phyloP scores from a whole-genome alignment of 2,113 vertebrate species.

The Notiomystis cincta region DNA sequence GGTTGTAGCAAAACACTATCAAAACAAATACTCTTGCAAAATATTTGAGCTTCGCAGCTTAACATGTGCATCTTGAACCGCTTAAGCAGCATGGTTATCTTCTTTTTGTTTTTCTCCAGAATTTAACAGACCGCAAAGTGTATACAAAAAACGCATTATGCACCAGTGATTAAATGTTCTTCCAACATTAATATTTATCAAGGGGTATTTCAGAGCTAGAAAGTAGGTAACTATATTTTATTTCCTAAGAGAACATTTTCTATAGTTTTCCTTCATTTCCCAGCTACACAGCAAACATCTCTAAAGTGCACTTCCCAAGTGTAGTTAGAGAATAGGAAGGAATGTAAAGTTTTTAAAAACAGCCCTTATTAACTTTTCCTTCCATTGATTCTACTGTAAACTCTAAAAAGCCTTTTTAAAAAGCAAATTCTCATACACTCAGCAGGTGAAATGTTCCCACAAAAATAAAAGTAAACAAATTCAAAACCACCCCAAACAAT shows the following conservation, averaged over 20 bases:
- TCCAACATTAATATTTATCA: conserved; percentile 69
- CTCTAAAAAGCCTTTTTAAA: conserved; percentile 79
- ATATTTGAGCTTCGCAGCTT: conserved; percentile 72
- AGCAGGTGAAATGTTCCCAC: conserved; percentile 74
- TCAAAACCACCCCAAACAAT: conserved; percentile 28
- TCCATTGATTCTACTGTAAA: conserved; percentile 81
- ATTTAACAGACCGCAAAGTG: conserved; percentile 73
- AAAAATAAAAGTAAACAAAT: conserved; percentile 45
- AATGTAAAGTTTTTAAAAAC: conserved; percentile 83
- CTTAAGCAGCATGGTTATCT: conserved; percentile 74
- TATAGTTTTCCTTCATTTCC: conserved; percentile 73
- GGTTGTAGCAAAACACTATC: conserved; percentile 68
- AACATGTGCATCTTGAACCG: conserved; percentile 72
- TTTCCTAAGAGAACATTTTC: conserved; percentile 78
- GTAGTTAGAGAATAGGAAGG: conserved; percentile 81
- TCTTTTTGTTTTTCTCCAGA: conserved; percentile 66
- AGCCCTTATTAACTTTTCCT: conserved; percentile 85
- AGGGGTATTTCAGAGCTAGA: conserved; percentile 71
- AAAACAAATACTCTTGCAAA: conserved; percentile 76
- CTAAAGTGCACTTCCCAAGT: conserved; percentile 79
- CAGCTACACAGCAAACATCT: conserved; percentile 73
- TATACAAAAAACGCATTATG: conserved; percentile 76
- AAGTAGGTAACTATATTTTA: conserved; percentile 75
- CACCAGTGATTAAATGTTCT: conserved; percentile 72
- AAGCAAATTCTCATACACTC: conserved; percentile 77